Conservation (phyloP, 1,140 invertebrate species). For the Eumaeus atala region DNA sequence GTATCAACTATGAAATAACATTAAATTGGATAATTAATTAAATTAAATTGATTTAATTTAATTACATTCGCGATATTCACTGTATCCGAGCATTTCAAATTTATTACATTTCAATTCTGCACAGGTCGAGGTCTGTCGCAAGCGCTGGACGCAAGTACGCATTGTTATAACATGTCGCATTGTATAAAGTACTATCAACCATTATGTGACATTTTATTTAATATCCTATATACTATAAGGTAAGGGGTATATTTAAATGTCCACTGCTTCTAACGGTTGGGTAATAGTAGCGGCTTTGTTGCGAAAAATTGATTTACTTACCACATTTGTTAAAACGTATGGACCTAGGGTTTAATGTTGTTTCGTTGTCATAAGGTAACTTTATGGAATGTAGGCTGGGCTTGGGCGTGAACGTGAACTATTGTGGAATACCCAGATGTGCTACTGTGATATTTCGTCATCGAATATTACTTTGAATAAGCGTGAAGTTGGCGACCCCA, state of each 20-base stretch:
- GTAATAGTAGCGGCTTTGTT: slow-evolving; percentile 38
- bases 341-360: slow-evolving; percentile 28
- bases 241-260: slow-evolving; percentile 13
- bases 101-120: not conserved
- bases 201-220: slow-evolving; percentile 7
- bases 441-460: slow-evolving; percentile 20
- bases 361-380: slow-evolving; percentile 31
- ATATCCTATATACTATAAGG: not conserved
- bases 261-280: not conserved
- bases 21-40: too few species aligned
- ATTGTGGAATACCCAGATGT: slow-evolving; percentile 24
- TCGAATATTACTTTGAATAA: too few species aligned
- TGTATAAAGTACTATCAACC: slow-evolving; percentile 16
- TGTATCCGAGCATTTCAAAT: too few species aligned
- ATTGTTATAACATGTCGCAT: slow-evolving; percentile 24
- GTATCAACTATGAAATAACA: too few species aligned
- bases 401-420: slow-evolving; percentile 33
- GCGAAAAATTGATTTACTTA: slow-evolving; percentile 68
- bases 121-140: slow-evolving; percentile 20
- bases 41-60: too few species aligned
- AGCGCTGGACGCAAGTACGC: slow-evolving; percentile 24
- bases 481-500: too few species aligned
- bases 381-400: slow-evolving; percentile 30
- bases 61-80: too few species aligned
- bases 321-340: slow-evolving; percentile 48